Evolutionary conservation across 2,888 invertebrate genomes (phyloP).

Genomic region (Eupelmus urozonus): DNA sequence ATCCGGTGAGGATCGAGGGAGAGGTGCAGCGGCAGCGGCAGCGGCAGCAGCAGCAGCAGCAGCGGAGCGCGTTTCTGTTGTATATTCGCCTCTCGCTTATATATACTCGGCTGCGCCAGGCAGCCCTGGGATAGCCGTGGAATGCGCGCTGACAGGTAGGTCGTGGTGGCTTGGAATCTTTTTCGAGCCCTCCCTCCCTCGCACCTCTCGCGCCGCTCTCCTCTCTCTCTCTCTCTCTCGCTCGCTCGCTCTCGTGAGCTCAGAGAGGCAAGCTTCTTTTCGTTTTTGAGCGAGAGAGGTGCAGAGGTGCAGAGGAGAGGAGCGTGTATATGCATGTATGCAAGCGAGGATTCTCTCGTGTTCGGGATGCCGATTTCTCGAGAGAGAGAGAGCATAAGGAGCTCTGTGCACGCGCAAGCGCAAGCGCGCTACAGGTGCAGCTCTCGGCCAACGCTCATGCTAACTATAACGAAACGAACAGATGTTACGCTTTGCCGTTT

Average conservation of each 20-base stretch:
- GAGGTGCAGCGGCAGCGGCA: conserved; percentile 10
- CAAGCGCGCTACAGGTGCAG: no score
- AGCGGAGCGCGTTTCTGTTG: not conserved
- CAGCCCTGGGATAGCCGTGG: conserved; percentile 62
- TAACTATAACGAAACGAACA: no score
- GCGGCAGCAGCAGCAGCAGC: conserved; percentile 28
- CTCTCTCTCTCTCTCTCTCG: not conserved
- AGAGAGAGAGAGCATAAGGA: no score
- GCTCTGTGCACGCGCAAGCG: no score
- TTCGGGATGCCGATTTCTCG: conserved; percentile 6
- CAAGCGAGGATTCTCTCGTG: not conserved
- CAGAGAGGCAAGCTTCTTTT: no score
- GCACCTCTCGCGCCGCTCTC: not conserved
- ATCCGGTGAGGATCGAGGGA: conserved; percentile 24
- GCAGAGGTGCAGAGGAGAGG: not conserved
- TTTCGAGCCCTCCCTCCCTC: conserved; percentile 18
- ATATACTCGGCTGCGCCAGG: not conserved
- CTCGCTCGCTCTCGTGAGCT: conserved; percentile 8
- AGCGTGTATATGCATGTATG: not conserved
- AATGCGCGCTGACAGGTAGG: conserved; percentile 74
- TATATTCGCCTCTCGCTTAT: not conserved
- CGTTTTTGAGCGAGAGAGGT: conserved; percentile 1
- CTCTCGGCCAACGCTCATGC: no score
- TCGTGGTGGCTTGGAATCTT: conserved; percentile 45
- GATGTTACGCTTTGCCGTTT: no score